A percentile compares a stretch with the other conserved stretches of the same genome.
phyloP scores from a whole-genome alignment of 2,888 invertebrate genomes.

The Tinea semifulvella region DNA sequence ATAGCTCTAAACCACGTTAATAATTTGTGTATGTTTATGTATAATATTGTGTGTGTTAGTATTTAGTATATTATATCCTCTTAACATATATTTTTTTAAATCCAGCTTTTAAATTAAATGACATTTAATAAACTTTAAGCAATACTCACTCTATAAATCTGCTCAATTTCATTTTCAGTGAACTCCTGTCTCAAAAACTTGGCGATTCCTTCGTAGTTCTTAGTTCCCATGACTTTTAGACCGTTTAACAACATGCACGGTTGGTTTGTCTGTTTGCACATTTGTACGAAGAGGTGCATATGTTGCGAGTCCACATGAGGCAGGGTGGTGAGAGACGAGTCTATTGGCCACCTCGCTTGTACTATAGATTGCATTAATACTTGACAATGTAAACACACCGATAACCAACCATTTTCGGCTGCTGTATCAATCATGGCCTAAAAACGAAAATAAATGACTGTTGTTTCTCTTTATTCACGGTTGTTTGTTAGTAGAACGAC shows the following conservation, averaged over 20 bases:
- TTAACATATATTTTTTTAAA: too few relatives aligned
- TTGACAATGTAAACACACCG: conserved; percentile 80
- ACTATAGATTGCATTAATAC: conserved; percentile 88
- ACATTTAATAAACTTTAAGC: too few relatives aligned
- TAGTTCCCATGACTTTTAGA: conserved; percentile 59
- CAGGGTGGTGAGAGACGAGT: conserved; percentile 77
- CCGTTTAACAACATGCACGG: conserved; percentile 64
- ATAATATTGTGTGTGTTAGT: too few relatives aligned
- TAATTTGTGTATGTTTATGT: too few relatives aligned
- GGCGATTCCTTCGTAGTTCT: conserved; percentile 69
- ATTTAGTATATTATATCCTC: too few relatives aligned
- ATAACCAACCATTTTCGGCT: conserved; percentile 91
- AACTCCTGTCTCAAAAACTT: conserved; percentile 71
- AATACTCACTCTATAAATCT: conserved; percentile 66
- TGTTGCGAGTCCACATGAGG: conserved; percentile 78
- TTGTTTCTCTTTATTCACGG: too few relatives aligned
- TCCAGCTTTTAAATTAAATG: too few relatives aligned
- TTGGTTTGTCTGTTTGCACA: conserved; percentile 43
- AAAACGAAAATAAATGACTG: too few relatives aligned
- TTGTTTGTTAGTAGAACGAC: too few relatives aligned
- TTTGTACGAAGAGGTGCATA: conserved; percentile 65
- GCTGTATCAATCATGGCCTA: conserved; percentile 96
- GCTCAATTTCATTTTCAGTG: conserved; percentile 73
- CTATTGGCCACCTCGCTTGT: conserved; percentile 89
- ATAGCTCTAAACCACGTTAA: too few relatives aligned